Base-by-base conservation (phyloP, 35 echinoderm and acorn worm species). In the Holothuria glaberrima region DNA sequence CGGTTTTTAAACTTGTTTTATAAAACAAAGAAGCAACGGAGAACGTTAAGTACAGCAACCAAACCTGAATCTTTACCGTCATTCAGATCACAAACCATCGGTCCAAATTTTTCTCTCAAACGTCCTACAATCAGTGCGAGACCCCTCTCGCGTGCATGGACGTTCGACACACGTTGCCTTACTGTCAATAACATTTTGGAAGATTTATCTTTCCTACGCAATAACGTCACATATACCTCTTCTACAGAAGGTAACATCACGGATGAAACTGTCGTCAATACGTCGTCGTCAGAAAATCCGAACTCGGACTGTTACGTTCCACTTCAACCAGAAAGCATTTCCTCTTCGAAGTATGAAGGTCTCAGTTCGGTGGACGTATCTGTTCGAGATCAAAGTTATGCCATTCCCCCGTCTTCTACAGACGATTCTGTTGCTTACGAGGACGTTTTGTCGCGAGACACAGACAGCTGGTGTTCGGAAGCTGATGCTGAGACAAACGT, bases 331-430 rank as follows among this genome's bases (percentile, higher is more conserved):
- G 27, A 66, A 2, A 86, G 83, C 63, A 44, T 86, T 6, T 63
- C 83, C 14, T 86, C 83, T 9, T 66, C 62, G 59, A 86, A 86
- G 26, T 86, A 86, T 56, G 83, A 86, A 45, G 83, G 83, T 31
- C 83, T 86, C 17, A 44, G 62, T 45, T 86, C 83, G 35, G 17
- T 30, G 36, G 3, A 27, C 5, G 24, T 60, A 22, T 36, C 48
- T 27, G 18, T 22, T 60, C 50, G 50, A 45, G 22, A 17, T 12
- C 79, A 60, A 26, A 24, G 18, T 32, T 58, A 82, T 48, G 79
- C 48, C 25, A 26, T 58, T 0, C 79, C 79, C 2, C 10, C 30
- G 46, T 82, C 79, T 18, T 36, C 41, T 22, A 54, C 50, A 9
- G 48, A 82, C 19, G 79, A 58, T 14, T 82, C 79, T 57, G 36